Base-by-base conservation (phyloP, 2,888 invertebrate genomes). In the Hartigia nigra region DNA sequence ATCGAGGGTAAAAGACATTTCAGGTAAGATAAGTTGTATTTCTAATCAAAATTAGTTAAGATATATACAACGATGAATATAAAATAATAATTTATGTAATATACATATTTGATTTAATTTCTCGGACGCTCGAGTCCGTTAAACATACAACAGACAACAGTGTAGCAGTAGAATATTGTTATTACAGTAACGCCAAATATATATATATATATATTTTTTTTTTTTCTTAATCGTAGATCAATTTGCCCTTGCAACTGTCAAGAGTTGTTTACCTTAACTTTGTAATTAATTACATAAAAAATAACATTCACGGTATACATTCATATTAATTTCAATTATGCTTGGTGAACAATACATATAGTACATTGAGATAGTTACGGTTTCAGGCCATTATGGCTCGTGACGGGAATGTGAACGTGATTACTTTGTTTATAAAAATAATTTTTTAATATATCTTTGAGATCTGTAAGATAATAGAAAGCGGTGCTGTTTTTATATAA, bases 1-100 rank as follows among this genome's bases (percentile, higher is more conserved):
- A 55, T 55, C 55, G 2, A 55, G 55, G 23, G 55, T 55, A 55
- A 55, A 55, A 55, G 23, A 55, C 23, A 23, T 55, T 55, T 86
- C 85, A 85, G 85, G 84, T 88, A 87, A 88, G 86, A 87, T 85
- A 87, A 87, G 79, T 86, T 88, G 82, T 89, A 89, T 88, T 87
- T 87, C 84, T 86, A 86, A 89, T 87, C 81, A 86, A 88, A 87
- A 86, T 89, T 84, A 86, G 81, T 88, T 87, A 86, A 88, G 88
- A 87, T 89, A 90, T 88, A 86, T 90, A 90, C 90, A 90, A 90
- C 87, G 89, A 86, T 87, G 87, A 87, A 88, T 90, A 90, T 86
- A 89, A 90, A 90, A 90, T 90, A 90, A 90, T 89, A 90, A 90
- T 89, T 90, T 90, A 90, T 89, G 87, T 89, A 89, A 90, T 89